Conservation (phyloP, 2,797 vertebrate species). For the Megaceryle alcyon region DNA sequence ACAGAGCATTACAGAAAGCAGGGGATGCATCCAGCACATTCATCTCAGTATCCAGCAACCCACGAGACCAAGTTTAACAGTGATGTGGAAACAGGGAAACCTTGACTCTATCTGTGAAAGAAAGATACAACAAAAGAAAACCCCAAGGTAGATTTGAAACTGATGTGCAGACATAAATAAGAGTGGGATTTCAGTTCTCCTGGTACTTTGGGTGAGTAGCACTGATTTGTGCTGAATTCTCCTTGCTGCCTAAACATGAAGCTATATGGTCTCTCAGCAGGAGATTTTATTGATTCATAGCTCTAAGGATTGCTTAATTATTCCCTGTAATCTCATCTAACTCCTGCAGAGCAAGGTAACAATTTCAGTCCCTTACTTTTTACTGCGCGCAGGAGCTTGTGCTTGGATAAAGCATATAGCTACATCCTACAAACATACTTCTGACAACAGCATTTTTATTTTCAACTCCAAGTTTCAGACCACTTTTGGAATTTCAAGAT, state of each 20-base stretch:
- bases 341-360: neutral
- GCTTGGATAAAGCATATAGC: neutral
- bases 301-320: neutral
- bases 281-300: neutral
- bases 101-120: neutral
- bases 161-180: neutral
- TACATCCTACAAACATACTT: neutral
- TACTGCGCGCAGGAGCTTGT: neutral
- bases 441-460: neutral
- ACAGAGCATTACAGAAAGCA: neutral
- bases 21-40: neutral
- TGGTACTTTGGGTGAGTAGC: neutral
- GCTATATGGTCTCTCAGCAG: neutral
- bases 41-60: neutral
- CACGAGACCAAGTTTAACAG: neutral
- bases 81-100: neutral
- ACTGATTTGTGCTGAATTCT: neutral
- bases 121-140: constrained; percentile 8
- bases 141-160: neutral
- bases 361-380: neutral
- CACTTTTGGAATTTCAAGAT: neutral
- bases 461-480: neutral
- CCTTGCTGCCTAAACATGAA: neutral
- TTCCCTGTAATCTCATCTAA: neutral
- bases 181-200: neutral